Conservation (phyloP, 2,113 vertebrate genomes). For the Chrysemys picta region DNA sequence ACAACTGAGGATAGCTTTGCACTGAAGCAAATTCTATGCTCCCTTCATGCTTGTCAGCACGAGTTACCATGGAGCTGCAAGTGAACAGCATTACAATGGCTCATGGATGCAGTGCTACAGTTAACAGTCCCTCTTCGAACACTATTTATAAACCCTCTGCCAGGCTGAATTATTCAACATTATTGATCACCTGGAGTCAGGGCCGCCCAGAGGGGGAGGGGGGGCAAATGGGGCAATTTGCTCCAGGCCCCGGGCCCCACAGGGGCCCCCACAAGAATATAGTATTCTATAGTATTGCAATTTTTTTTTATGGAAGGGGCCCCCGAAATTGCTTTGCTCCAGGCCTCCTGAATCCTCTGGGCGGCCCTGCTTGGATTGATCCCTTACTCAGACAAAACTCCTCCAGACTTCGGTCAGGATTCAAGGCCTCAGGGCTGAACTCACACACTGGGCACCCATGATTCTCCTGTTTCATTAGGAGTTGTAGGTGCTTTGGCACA, state of each 20-base stretch:
- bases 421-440: neutral
- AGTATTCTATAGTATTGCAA: too few species aligned
- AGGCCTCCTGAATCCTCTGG: too few species aligned
- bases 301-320: too few species aligned
- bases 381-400: neutral
- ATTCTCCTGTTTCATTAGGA: neutral
- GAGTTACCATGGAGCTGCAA: neutral
- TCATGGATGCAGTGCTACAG: fast-evolving
- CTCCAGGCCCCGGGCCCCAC: too few species aligned
- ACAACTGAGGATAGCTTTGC: fast-evolving
- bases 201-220: too few species aligned
- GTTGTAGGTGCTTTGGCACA: neutral
- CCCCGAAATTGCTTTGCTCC: too few species aligned
- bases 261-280: too few species aligned
- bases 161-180: neutral
- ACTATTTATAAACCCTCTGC: neutral
- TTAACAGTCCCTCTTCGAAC: neutral
- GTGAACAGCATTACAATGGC: fast-evolving
- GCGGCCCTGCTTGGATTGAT: neutral
- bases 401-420: neutral
- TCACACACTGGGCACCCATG: neutral
- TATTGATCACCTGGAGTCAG: neutral
- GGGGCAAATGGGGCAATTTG: too few species aligned
- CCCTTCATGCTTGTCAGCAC: fast-evolving
- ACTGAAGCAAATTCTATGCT: neutral